Percentiles rank a stretch among this genome's conserved stretches.
Conservation (phyloP, 1,140 invertebrate species). For the Dendrolimus punctatus region DNA sequence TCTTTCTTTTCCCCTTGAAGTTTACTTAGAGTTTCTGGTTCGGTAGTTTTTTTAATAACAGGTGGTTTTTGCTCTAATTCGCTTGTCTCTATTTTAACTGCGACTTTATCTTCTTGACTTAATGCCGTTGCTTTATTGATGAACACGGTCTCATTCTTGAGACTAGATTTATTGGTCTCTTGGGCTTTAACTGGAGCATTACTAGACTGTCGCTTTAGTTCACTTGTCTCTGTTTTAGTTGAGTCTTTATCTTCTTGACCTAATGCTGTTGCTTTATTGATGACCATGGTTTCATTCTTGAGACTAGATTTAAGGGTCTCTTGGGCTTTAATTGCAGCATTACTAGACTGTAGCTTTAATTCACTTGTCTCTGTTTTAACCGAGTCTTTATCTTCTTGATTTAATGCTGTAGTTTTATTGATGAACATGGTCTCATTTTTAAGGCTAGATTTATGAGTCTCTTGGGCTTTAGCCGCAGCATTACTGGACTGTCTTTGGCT, state of each 20-base stretch:
- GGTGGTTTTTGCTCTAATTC: conserved; percentile 11
- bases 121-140: not conserved
- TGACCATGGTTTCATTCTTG: conserved; percentile 5
- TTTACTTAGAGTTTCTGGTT: conserved; percentile 16
- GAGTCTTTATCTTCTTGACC: not conserved
- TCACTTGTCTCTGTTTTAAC: conserved; percentile 5
- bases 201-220: not conserved
- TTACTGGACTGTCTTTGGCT: conserved; percentile 48
- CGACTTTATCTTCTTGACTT: not conserved
- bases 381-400: conserved; percentile 6
- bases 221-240: conserved; percentile 2
- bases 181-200: not conserved
- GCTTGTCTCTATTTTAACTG: not conserved
- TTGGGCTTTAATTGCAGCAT: conserved; percentile 13
- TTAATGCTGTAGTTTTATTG: conserved; percentile 24
- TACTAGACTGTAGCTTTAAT: conserved; percentile 7
- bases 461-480: conserved; percentile 31
- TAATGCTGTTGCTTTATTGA: no score
- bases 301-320: conserved; percentile 11
- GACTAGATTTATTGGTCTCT: not conserved
- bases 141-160: not conserved
- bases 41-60: conserved; percentile 17
- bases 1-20: conserved; percentile 7
- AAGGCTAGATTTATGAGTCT: conserved; percentile 24
- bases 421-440: conserved; percentile 40